phyloP scores from a whole-genome alignment of 2,113 vertebrate genomes.

The Etheostoma cragini region DNA sequence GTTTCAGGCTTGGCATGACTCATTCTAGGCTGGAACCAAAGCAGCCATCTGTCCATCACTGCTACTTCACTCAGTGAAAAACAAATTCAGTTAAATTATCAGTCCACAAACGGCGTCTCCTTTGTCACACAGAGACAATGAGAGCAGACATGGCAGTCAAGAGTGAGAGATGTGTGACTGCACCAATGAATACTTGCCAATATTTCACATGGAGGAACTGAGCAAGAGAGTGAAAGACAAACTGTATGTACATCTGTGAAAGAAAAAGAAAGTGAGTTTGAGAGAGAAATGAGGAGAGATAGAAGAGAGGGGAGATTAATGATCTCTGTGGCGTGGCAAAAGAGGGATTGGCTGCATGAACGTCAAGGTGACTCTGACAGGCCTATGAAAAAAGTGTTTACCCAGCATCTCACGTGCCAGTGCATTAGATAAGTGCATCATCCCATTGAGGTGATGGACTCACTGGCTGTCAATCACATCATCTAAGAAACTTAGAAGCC shows the following conservation, averaged over 20 bases:
- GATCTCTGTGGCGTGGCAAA: slow-evolving; percentile 27
- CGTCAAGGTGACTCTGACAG: slow-evolving; percentile 77
- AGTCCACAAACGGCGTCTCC: slow-evolving; percentile 45
- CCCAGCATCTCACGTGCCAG: slow-evolving; percentile 66
- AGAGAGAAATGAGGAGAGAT: slow-evolving; percentile 12
- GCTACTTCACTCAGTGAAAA: slow-evolving; percentile 62
- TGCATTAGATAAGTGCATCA: slow-evolving; percentile 73
- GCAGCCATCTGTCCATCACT: slow-evolving; percentile 76
- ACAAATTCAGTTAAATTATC: slow-evolving; percentile 69
- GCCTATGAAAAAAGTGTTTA: slow-evolving; percentile 68
- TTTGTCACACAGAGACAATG: slow-evolving; percentile 54
- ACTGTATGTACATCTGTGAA: slow-evolving; percentile 17
- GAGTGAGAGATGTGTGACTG: slow-evolving; percentile 40
- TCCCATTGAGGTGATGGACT: slow-evolving; percentile 55
- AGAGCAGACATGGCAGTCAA: slow-evolving; percentile 55
- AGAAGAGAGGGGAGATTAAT: slow-evolving; percentile 13
- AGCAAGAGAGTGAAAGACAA: slow-evolving; percentile 24
- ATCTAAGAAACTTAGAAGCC: slow-evolving; percentile 19
- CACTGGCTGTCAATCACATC: slow-evolving; percentile 57
- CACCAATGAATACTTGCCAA: slow-evolving; percentile 34
- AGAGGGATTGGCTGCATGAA: slow-evolving; percentile 40
- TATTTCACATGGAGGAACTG: slow-evolving; percentile 26
- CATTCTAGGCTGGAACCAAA: slow-evolving; percentile 65
- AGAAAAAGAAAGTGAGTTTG: not conserved
- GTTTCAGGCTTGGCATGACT: slow-evolving; percentile 59